Conservation (phyloP, 2,113 vertebrate species). For the Macaca mulatta region DNA sequence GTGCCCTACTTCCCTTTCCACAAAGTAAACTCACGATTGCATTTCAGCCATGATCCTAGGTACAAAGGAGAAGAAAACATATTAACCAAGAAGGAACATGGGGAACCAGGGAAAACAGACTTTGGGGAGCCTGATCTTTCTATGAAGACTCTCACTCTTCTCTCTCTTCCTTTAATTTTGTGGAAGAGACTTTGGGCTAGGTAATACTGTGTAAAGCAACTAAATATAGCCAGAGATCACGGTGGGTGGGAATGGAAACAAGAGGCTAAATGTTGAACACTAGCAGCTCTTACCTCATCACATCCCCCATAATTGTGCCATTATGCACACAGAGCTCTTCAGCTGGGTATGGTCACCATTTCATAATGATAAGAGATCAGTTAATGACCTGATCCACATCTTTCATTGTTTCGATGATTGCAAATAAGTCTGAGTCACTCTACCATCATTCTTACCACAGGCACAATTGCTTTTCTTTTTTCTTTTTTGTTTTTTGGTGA, state of each 20-base stretch:
- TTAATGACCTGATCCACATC: conserved; percentile 80
- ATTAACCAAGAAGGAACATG: conserved; percentile 59
- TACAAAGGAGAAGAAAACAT: conserved; percentile 58
- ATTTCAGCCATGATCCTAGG: conserved; percentile 46
- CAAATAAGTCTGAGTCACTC: conserved; percentile 53
- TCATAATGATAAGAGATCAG: conserved; percentile 80
- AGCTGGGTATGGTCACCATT: conserved; percentile 78
- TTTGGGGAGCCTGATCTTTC: conserved; percentile 38
- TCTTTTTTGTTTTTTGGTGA: background rate
- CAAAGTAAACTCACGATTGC: conserved; percentile 48
- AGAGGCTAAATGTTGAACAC: conserved; percentile 82
- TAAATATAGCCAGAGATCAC: conserved; percentile 86
- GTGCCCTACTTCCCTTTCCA: conserved; percentile 59
- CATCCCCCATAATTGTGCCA: conserved; percentile 83
- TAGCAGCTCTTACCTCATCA: conserved; percentile 83
- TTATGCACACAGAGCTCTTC: conserved; percentile 81
- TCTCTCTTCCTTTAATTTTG: conserved; percentile 78
- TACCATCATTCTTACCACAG: too few relatives aligned
- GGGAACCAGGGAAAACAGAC: conserved; percentile 71
- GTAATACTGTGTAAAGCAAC: conserved; percentile 85
- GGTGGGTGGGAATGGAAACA: conserved; percentile 87
- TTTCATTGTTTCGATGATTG: conserved; percentile 79
- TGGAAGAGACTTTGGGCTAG: conserved; percentile 75
- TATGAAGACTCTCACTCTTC: conserved; percentile 80
- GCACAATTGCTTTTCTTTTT: too few relatives aligned